Percentiles rank a stretch among this genome's conserved stretches.
Conservation (phyloP, 2,797 vertebrate species). For the Thaleichthys pacificus region DNA sequence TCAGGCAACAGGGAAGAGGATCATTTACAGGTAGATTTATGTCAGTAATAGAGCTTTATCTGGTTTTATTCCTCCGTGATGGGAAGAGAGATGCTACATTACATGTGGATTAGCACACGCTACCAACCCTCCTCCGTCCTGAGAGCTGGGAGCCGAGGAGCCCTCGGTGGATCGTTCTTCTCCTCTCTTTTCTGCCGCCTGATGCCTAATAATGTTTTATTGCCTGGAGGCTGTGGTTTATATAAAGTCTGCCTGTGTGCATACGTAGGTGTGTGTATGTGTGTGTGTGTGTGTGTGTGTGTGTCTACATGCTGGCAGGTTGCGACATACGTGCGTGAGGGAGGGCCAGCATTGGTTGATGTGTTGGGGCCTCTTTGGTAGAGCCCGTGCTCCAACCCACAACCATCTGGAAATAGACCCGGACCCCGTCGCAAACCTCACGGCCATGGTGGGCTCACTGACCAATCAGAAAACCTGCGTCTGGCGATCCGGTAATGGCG, state of each 20-base stretch:
- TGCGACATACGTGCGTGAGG: not conserved
- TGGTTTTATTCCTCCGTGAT: constrained; percentile 36
- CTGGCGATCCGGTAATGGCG: constrained; percentile 7
- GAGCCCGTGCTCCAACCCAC: too few species aligned
- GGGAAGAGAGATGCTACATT: constrained; percentile 24
- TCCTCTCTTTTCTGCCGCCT: constrained; percentile 34
- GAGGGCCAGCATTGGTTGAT: constrained; percentile 28
- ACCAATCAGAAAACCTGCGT: constrained; percentile 2
- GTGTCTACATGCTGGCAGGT: not conserved
- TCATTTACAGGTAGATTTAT: constrained; percentile 45
- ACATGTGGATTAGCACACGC: constrained; percentile 31
- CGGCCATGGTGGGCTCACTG: too few species aligned
- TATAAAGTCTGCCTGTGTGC: constrained; percentile 6
- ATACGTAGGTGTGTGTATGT: constrained; percentile 27
- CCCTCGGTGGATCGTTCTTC: constrained; percentile 33
- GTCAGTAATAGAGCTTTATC: constrained; percentile 43
- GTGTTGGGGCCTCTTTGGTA: too few species aligned
- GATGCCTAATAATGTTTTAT: constrained; percentile 37
- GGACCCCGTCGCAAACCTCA: too few species aligned
- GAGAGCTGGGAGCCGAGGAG: constrained; percentile 19
- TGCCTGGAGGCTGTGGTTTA: constrained; percentile 3
- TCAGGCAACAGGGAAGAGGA: constrained; percentile 36
- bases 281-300: constrained; percentile 1
- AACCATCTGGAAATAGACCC: too few species aligned
- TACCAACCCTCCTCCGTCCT: constrained; percentile 37